These are phyloP conservation scores for Drosophila varians DNA, from an alignment of 1,140 invertebrate genomes.

Conservation along the genomic window DNA sequence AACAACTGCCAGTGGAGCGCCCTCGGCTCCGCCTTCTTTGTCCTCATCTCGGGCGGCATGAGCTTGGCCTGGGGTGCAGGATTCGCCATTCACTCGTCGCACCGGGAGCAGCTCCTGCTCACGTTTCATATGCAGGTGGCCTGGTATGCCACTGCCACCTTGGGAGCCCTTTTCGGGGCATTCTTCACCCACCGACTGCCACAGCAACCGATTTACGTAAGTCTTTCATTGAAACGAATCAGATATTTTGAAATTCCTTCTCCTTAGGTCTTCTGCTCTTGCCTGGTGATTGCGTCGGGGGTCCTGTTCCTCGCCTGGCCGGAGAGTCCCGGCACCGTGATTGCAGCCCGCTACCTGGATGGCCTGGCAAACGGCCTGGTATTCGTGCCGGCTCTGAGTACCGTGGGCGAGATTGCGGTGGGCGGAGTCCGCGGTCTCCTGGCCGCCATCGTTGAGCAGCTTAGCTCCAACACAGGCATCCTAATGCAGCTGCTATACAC, in stretches of 20 bases:
- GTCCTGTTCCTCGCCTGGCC: constrained; percentile 59
- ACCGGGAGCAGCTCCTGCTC: constrained; percentile 33
- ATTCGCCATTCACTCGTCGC: constrained; percentile 43
- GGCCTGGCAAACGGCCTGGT: constrained; percentile 71
- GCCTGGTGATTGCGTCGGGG: constrained; percentile 61
- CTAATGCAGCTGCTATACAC: constrained; percentile 62
- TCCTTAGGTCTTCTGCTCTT: constrained; percentile 50
- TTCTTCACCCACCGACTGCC: constrained; percentile 50
- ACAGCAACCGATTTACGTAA: constrained; percentile 64
- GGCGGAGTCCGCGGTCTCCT: constrained; percentile 48
- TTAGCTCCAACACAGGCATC: constrained; percentile 63
- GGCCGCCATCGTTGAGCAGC: constrained; percentile 51
- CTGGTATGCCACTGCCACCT: constrained; percentile 63
- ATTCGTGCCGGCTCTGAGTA: constrained; percentile 64
- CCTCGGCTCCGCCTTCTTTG: constrained; percentile 52
- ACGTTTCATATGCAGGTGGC: constrained; percentile 56
- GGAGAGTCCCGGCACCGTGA: constrained; percentile 28
- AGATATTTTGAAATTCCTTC: background rate
- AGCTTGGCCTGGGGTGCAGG: constrained; percentile 71
- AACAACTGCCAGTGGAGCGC: constrained; percentile 71
- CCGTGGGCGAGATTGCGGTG: constrained; percentile 61
- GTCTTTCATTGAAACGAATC: background rate
- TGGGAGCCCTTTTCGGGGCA: constrained; percentile 56
- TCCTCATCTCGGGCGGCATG: constrained; percentile 75
- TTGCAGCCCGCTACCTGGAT: constrained; percentile 68